Conservation (phyloP, 2,888 invertebrate species). For the Chesias legatella region DNA sequence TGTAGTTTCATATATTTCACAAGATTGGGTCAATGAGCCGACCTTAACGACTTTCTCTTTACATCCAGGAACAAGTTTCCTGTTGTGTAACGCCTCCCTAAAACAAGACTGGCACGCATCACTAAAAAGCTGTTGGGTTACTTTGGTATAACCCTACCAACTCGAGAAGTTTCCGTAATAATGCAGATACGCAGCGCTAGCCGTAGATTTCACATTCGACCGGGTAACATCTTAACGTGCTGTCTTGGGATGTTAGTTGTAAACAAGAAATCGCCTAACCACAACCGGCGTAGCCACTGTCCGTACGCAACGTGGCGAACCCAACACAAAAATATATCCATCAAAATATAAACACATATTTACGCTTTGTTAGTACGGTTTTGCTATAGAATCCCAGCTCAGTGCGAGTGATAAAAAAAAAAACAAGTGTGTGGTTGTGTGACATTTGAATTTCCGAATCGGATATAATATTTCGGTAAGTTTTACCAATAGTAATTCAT, state of each 20-base stretch:
- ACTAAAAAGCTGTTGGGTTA: slow-evolving; percentile 35
- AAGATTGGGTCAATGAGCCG: neutral
- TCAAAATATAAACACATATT: slow-evolving; percentile 14
- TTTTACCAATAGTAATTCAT: slow-evolving; percentile 19
- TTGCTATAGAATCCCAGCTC: slow-evolving; percentile 19
- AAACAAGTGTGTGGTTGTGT: slow-evolving; percentile 26
- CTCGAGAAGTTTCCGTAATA: slow-evolving; percentile 48
- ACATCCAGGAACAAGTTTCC: slow-evolving; percentile 22
- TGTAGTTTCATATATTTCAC: too few species aligned
- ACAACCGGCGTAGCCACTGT: slow-evolving; percentile 71
- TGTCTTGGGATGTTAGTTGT: slow-evolving; percentile 46
- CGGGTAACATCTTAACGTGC: slow-evolving; percentile 48
- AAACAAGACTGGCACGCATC: slow-evolving; percentile 20
- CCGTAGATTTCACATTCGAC: slow-evolving; percentile 51
- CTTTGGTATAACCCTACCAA: slow-evolving; percentile 53
- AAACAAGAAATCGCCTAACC: slow-evolving; percentile 61
- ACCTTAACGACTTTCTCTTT: slow-evolving; percentile 21
- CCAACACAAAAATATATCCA: slow-evolving; percentile 22
- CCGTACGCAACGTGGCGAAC: slow-evolving; percentile 65
- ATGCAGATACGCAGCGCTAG: slow-evolving; percentile 50
- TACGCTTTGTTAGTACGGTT: slow-evolving; percentile 16
- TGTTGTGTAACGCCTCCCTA: slow-evolving; percentile 19
- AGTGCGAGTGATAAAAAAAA: slow-evolving; percentile 53
- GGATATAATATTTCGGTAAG: slow-evolving; percentile 39
- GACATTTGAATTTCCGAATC: slow-evolving; percentile 36